phyloP scores from a whole-genome alignment of 2,888 invertebrate genomes.

The Saturnia japonica region DNA sequence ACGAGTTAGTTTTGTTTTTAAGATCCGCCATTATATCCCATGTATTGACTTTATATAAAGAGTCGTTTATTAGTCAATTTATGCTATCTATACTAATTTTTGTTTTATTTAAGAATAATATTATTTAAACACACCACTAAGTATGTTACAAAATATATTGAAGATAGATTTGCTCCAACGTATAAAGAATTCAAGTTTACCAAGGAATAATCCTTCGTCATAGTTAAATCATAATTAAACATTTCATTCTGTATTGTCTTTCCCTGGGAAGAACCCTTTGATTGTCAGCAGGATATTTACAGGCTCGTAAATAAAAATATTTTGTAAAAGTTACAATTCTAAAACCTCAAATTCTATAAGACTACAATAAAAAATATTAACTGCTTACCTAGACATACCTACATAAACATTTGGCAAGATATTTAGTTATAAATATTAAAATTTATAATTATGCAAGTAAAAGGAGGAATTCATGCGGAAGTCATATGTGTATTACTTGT shows the following conservation, averaged over 20 bases:
- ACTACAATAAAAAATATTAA: no score
- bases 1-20: constrained; percentile 29
- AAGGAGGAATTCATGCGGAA: constrained; percentile 20
- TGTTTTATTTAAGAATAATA: neutral
- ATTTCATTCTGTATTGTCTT: no score
- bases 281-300: no score
- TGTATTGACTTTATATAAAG: neutral
- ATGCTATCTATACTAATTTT: neutral
- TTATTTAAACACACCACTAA: neutral
- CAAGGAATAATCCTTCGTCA: neutral
- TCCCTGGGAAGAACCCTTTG: no score
- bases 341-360: no score
- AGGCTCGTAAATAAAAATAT: no score
- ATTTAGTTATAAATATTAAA: neutral
- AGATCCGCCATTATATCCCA: neutral
- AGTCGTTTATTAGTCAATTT: no score
- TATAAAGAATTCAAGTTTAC: neutral
- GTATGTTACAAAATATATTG: neutral
- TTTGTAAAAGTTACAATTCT: no score
- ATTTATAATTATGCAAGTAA: constrained; percentile 8
- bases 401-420: neutral
- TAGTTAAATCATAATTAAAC: no score
- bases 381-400: no score
- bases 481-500: constrained; percentile 27
- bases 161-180: no score